phyloP scores from a whole-genome alignment of 1,140 invertebrate genomes.

The Ganaspis sp. region DNA sequence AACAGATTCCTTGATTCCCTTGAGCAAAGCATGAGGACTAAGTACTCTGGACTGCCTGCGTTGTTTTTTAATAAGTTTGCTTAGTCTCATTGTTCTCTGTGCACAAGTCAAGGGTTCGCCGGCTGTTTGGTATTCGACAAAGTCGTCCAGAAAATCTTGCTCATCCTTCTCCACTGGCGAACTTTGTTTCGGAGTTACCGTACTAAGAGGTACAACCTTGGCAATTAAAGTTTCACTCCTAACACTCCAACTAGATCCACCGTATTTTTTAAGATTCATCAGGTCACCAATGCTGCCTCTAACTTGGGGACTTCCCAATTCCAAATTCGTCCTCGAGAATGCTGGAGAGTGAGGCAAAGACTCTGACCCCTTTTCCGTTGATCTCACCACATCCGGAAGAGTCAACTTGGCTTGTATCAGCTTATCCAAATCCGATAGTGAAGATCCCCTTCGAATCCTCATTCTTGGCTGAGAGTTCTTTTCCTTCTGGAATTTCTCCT shows the following conservation, averaged over 20 bases:
- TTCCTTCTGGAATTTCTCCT: constrained; percentile 51
- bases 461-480: constrained; percentile 67
- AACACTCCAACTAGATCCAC: constrained; percentile 82
- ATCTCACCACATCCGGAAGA: constrained; percentile 75
- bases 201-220: constrained; percentile 83
- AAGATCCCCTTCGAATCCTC: constrained; percentile 82
- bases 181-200: constrained; percentile 78
- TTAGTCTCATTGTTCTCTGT: constrained; percentile 81
- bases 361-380: constrained; percentile 74
- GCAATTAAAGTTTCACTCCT: constrained; percentile 82
- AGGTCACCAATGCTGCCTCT: constrained; percentile 85
- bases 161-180: constrained; percentile 62
- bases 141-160: constrained; percentile 71
- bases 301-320: constrained; percentile 72
- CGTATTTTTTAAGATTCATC: constrained; percentile 86
- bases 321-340: constrained; percentile 75
- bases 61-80: constrained; percentile 79
- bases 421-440: constrained; percentile 84
- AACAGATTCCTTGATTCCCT: constrained; percentile 39
- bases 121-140: constrained; percentile 50
- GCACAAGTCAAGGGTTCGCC: constrained; percentile 77
- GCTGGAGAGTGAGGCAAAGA: constrained; percentile 78
- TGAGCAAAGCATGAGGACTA: constrained; percentile 44
- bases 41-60: constrained; percentile 52
- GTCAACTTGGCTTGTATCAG: constrained; percentile 66